Conservation (phyloP, 2,888 invertebrate genomes). For the Gari tellinella region DNA sequence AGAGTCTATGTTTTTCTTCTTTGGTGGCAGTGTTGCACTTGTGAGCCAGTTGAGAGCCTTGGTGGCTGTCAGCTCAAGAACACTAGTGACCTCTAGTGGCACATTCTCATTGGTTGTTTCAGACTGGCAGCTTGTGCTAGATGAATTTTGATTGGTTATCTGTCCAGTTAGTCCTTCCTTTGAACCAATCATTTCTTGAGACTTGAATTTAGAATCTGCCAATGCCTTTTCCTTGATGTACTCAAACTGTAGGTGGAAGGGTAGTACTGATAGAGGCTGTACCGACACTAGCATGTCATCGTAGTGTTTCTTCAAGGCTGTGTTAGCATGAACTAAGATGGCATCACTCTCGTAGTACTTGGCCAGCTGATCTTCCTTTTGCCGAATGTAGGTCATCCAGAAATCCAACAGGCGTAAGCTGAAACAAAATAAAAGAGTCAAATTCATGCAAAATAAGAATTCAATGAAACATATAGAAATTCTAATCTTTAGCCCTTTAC, state of each 20-base stretch:
- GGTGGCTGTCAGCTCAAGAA: constrained; percentile 54
- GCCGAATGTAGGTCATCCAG: constrained; percentile 94
- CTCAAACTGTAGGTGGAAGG: constrained; percentile 90
- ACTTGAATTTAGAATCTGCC: constrained; percentile 54
- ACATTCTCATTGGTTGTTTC: constrained; percentile 37
- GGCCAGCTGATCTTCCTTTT: constrained; percentile 91
- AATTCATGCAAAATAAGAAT: too few species aligned
- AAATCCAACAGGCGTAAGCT: constrained; percentile 94
- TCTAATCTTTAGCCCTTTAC: too few species aligned
- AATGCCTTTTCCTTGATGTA: constrained; percentile 63
- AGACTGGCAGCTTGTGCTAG: constrained; percentile 9
- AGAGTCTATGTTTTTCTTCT: constrained; percentile 19
- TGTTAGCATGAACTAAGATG: constrained; percentile 88
- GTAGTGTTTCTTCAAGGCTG: constrained; percentile 87
- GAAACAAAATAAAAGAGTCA: constrained; percentile 66
- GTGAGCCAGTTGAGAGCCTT: constrained; percentile 59
- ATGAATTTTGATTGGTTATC: constrained; percentile 47
- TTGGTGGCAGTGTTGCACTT: constrained; percentile 46
- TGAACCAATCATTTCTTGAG: constrained; percentile 51
- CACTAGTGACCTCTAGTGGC: constrained; percentile 36
- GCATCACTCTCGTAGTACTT: constrained; percentile 92
- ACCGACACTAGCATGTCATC: constrained; percentile 91
- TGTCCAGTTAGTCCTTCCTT: constrained; percentile 25
- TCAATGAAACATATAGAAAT: too few species aligned
- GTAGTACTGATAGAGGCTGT: constrained; percentile 91